Percentiles rank a stretch among this genome's conserved stretches.
These are phyloP conservation scores for Spodoptera exigua DNA, from an alignment of 2,888 invertebrate species.

Conservation along the genomic window DNA sequence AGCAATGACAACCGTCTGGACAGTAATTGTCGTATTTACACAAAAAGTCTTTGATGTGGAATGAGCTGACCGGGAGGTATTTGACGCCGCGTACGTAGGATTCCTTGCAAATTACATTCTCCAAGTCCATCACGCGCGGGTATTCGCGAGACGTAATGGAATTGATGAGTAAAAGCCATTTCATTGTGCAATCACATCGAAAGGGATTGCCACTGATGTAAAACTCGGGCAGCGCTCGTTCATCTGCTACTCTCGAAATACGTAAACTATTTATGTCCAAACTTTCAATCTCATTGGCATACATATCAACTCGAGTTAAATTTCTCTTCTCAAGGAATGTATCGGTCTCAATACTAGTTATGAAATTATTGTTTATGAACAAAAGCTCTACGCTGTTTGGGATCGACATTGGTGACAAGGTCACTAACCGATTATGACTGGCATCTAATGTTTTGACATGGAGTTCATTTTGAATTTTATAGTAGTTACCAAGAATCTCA, in stretches of 20 bases:
- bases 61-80: slow-evolving; percentile 93
- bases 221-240: slow-evolving; percentile 94
- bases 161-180: slow-evolving; percentile 97
- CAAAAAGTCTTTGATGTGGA: slow-evolving; percentile 95
- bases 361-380: slow-evolving; percentile 96
- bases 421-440: slow-evolving; percentile 95
- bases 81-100: slow-evolving; percentile 94
- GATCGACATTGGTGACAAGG: slow-evolving; percentile 94
- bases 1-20: slow-evolving; percentile 97
- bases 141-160: slow-evolving; percentile 94
- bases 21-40: slow-evolving; percentile 97
- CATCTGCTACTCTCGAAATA: slow-evolving; percentile 91
- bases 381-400: slow-evolving; percentile 96
- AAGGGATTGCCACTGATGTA: slow-evolving; percentile 98
- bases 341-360: slow-evolving; percentile 93
- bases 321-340: slow-evolving; percentile 95
- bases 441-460: slow-evolving; percentile 95
- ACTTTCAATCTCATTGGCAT: slow-evolving; percentile 95
- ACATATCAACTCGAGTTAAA: slow-evolving; percentile 96
- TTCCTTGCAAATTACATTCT: slow-evolving; percentile 95
- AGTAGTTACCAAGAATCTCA: slow-evolving; percentile 95
- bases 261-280: slow-evolving; percentile 95
- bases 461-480: slow-evolving; percentile 94
- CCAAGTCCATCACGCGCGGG: slow-evolving; percentile 96
- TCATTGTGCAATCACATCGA: slow-evolving; percentile 98